Percentiles rank a stretch among this genome's conserved stretches.
These are phyloP conservation scores for Rhyacophila evoluta DNA, from an alignment of 2,888 invertebrate species.

Conservation along the genomic window DNA sequence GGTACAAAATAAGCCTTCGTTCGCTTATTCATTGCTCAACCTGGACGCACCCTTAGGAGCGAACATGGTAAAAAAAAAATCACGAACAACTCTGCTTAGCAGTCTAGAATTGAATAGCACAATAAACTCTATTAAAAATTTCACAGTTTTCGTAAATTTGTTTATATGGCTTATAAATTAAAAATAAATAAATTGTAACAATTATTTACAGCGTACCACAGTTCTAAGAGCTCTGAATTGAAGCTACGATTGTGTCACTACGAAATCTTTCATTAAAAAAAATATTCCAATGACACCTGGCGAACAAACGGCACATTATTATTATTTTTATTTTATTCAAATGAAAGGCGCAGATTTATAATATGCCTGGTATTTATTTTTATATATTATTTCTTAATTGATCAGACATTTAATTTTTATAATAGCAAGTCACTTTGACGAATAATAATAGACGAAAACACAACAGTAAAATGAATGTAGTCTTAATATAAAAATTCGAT, in stretches of 20 bases:
- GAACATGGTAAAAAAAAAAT: too few relatives aligned
- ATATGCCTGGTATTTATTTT: not conserved
- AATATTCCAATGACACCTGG: slow-evolving; percentile 1
- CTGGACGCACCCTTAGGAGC: too few relatives aligned
- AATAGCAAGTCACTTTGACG: slow-evolving; percentile 15
- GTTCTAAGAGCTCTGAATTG: not conserved
- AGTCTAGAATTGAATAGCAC: too few relatives aligned
- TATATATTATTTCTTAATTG: slow-evolving; percentile 20
- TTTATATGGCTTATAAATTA: too few relatives aligned
- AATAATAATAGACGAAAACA: slow-evolving; percentile 7
- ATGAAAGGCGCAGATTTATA: not conserved
- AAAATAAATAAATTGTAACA: too few relatives aligned
- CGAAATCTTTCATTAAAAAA: slow-evolving; percentile 20
- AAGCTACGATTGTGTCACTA: slow-evolving; percentile 22
- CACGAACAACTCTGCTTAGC: too few relatives aligned
- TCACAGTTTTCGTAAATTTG: too few relatives aligned
- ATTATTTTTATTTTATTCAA: slow-evolving; percentile 24
- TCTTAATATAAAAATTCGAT: not conserved
- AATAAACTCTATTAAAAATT: too few relatives aligned
- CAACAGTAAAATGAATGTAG: slow-evolving; percentile 1
- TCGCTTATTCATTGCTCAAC: too few relatives aligned
- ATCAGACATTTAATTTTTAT: slow-evolving; percentile 8
- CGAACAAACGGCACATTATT: slow-evolving; percentile 5
- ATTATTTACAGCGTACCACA: not conserved
- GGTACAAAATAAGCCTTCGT: too few relatives aligned